Conservation (phyloP, 2,797 vertebrate genomes). For the Orientallactaga sibirica region DNA sequence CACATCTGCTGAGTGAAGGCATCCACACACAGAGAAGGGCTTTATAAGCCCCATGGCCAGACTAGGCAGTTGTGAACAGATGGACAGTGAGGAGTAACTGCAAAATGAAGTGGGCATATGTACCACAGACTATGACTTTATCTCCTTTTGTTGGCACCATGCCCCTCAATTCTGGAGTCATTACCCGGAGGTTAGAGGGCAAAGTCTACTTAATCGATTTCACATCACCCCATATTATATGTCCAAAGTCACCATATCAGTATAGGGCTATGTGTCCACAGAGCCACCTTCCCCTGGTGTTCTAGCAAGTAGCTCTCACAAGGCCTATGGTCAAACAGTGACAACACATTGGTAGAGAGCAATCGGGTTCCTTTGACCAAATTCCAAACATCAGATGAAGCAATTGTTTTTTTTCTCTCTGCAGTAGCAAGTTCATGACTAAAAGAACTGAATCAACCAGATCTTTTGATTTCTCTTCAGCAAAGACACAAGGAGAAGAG, state of each 20-base stretch:
- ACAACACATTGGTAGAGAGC: constrained; percentile 2
- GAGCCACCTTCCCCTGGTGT: background rate
- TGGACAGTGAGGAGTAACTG: constrained; percentile 56
- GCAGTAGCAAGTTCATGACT: constrained; percentile 46
- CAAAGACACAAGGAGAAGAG: background rate
- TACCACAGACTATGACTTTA: background rate
- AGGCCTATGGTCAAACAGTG: background rate
- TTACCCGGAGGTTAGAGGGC: constrained; percentile 12
- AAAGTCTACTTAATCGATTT: constrained; percentile 38
- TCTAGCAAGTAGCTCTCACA: constrained; percentile 15
- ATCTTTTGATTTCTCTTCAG: constrained; percentile 40
- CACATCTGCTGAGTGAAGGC: constrained; percentile 62
- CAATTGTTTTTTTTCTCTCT: constrained; percentile 28
- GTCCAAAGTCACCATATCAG: constrained; percentile 3
- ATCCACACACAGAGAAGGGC: background rate
- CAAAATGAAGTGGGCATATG: constrained; percentile 32
- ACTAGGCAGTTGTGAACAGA: constrained; percentile 60
- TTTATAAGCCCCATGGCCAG: constrained; percentile 73
- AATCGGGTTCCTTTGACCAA: constrained; percentile 25
- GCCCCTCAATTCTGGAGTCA: constrained; percentile 51
- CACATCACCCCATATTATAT: constrained; percentile 5
- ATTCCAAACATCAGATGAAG: constrained; percentile 54
- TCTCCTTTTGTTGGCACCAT: constrained; percentile 52
- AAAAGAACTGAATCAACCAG: background rate
- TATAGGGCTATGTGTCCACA: background rate